Percentiles rank a stretch among this genome's conserved stretches.
These are phyloP conservation scores for Hypomecis punctinalis DNA, from an alignment of 2,888 invertebrate genomes.

Conservation along the genomic window DNA sequence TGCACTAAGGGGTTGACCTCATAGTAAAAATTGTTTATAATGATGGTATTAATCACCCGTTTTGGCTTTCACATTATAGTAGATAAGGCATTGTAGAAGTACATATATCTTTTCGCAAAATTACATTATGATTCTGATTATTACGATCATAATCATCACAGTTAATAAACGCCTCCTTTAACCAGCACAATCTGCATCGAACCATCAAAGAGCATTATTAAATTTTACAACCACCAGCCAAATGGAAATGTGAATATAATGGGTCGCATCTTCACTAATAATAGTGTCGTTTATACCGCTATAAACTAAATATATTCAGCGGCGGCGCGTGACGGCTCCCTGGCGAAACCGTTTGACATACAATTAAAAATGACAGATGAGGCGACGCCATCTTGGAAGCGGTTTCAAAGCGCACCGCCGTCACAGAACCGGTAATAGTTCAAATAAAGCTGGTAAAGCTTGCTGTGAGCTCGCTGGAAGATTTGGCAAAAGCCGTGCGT, in stretches of 20 bases:
- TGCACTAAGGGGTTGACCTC: too few relatives aligned
- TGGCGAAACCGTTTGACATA: constrained; percentile 68
- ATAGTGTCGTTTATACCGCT: constrained; percentile 76
- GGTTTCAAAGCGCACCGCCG: constrained; percentile 67
- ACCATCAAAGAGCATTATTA: constrained; percentile 29
- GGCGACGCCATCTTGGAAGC: constrained; percentile 70
- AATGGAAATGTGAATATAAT: constrained; percentile 64
- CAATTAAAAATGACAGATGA: constrained; percentile 85
- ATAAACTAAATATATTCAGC: constrained; percentile 81
- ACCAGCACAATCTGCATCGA: constrained; percentile 16
- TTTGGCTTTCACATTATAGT: too few relatives aligned
- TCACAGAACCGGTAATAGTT: not conserved
- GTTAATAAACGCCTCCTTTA: constrained; percentile 23
- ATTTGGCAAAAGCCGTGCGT: constrained; percentile 5
- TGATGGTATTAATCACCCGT: not conserved
- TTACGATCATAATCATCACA: constrained; percentile 7
- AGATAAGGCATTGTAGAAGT: too few relatives aligned
- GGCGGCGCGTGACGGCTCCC: constrained; percentile 63
- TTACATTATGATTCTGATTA: not conserved
- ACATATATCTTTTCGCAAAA: too few relatives aligned
- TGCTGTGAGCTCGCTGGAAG: not conserved
- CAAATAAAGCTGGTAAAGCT: constrained; percentile 3
- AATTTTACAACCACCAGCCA: constrained; percentile 46
- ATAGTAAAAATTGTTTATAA: too few relatives aligned
- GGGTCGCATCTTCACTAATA: constrained; percentile 63